Percentiles rank a stretch among this genome's conserved stretches.
Conservation (phyloP, 2,797 vertebrate species). For the Mus minutoides region DNA sequence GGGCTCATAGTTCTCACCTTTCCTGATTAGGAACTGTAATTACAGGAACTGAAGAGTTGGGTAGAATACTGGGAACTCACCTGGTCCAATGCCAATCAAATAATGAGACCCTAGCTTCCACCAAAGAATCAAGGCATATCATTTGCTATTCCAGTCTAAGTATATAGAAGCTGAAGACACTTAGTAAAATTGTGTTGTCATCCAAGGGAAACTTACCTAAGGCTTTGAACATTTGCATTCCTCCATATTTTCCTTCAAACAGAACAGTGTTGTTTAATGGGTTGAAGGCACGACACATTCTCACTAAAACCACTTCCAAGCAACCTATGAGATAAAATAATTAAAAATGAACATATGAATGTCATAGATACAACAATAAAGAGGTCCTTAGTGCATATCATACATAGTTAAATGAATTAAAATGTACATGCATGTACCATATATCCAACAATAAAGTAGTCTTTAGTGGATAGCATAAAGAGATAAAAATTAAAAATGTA, state of each 20-base stretch:
- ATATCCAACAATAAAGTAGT: not conserved
- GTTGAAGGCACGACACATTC: conserved; percentile 99
- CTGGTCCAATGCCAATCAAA: not conserved
- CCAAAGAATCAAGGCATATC: conserved; percentile 40
- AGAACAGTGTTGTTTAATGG: conserved; percentile 99
- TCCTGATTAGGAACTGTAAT: not conserved
- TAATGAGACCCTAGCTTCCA: conserved; percentile 24
- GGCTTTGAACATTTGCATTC: conserved; percentile 99
- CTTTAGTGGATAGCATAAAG: not conserved
- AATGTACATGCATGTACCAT: not conserved
- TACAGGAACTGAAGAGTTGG: not conserved
- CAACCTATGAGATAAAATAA: conserved; percentile 90
- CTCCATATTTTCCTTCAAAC: conserved; percentile 99
- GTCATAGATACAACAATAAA: not conserved
- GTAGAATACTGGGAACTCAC: not conserved
- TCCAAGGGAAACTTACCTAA: conserved; percentile 90
- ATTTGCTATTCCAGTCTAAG: not conserved
- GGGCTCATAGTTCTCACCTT: not conserved
- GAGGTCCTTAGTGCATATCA: not conserved
- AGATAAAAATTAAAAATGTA: conserved; percentile 39
- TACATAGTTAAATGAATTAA: not conserved
- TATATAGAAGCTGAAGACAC: not conserved
- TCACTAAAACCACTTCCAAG: conserved; percentile 98
- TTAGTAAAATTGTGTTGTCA: conserved; percentile 9
- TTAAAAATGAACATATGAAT: not conserved